These are phyloP conservation scores for Aradophagus sp. DNA, from an alignment of 1,140 invertebrate genomes.

Conservation along the genomic window DNA sequence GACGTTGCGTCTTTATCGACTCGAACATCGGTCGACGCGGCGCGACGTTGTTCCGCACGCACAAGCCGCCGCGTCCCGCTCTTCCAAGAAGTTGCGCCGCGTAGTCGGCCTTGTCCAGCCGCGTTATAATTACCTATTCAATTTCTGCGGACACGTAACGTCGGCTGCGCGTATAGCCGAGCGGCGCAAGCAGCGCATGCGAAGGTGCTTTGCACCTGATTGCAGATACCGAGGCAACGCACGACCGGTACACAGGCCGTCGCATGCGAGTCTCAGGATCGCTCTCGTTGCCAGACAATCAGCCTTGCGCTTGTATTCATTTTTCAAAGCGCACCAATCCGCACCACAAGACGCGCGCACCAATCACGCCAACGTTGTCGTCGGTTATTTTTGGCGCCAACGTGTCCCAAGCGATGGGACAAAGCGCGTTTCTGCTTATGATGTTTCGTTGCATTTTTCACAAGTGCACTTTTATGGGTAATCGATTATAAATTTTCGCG, in stretches of 20 bases:
- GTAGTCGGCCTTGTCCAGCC: conserved; percentile 42
- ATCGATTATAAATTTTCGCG: too few relatives aligned
- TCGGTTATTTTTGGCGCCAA: conserved; percentile 17
- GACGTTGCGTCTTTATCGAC: conserved; percentile 30
- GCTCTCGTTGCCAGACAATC: conserved; percentile 15
- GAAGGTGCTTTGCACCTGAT: conserved; percentile 64
- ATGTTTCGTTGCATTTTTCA: too few relatives aligned
- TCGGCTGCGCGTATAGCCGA: conserved; percentile 37
- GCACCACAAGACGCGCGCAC: too few relatives aligned
- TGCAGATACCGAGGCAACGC: conserved; percentile 46
- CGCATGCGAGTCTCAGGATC: conserved; percentile 21
- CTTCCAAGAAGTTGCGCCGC: conserved; percentile 30
- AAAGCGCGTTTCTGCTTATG: too few relatives aligned
- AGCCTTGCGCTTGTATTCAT: conserved; percentile 15
- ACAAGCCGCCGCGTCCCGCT: conserved; percentile 1
- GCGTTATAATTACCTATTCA: conserved; percentile 70
- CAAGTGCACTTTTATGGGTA: too few relatives aligned
- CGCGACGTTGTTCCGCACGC: conserved; percentile 27
- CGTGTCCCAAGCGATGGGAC: too few relatives aligned
- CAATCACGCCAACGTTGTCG: conserved; percentile 23
- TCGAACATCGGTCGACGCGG: conserved; percentile 13
- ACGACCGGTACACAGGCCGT: conserved; percentile 36
- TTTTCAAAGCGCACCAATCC: too few relatives aligned
- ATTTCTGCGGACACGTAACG: conserved; percentile 65
- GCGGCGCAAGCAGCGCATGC: conserved; percentile 44